Evolutionary conservation across 2,888 invertebrate species (phyloP), one percentile per base, ranked within the genome.

Genomic region (Orchesellides sinensis): DNA sequence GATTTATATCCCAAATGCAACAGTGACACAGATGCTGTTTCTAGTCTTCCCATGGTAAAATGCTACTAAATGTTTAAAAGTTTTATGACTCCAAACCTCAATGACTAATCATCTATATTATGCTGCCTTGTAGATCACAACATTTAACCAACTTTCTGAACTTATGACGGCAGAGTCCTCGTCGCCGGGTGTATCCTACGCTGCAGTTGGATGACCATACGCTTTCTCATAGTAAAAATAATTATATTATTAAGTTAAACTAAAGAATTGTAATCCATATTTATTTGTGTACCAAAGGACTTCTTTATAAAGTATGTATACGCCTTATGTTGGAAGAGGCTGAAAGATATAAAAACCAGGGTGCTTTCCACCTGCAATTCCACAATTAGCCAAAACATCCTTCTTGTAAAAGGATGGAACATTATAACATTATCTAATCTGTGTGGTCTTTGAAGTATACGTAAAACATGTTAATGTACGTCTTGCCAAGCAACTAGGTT

Each of bases 11-110:
- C 88, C 8, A 87, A 86, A 25, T 88, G 88, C 45, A 80, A 73
- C 29, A 84, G 81, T 65, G 87, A 88, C 73, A 88, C 88, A n/a
- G 88, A 88, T 45, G 78, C 87, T 75, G 84, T 87, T 25, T 80
- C 87, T 54, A 88, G 86, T 86, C 85, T 88, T 29, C 88, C 88
- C 14, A 88, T 87, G 88, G 88, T 87, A 84, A 59, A 14, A 47
- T 63, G n/a, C 23, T 40, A 40, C n/a, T 8, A 23, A 70, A 56
- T 27, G 47, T 54, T 25, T 52, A 52, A 52, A 52, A 40, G 40
- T 54, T 40, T 54, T 54, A 1, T 2, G 45, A 12, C 17, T 1
- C 29, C 19, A 61, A 12, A n/a, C 59, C 45, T 32, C 12, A 32
- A 32, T 35, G 56, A 32, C 12, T 25, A 27, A 63, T 1, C 3